Evolutionary conservation across 1,140 invertebrate genomes (phyloP).

Genomic region (Drosophila funebris): DNA sequence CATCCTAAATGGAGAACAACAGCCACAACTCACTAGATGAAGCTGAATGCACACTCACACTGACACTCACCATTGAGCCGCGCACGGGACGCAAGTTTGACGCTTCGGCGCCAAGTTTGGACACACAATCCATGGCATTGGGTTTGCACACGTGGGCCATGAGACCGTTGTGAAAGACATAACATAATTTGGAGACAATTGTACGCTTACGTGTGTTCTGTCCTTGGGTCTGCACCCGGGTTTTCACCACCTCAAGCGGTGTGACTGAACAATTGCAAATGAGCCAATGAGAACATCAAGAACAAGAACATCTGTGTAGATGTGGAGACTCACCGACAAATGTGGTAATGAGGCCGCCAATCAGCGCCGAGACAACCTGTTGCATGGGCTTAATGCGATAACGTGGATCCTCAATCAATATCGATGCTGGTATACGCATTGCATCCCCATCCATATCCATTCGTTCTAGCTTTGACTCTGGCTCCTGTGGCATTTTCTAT

Average conservation of each 20-base stretch:
- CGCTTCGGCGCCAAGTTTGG: conserved; percentile 81
- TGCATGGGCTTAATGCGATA: conserved; percentile 93
- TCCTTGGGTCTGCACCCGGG: conserved; percentile 96
- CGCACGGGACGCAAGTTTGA: conserved; percentile 91
- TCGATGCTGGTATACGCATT: conserved; percentile 27
- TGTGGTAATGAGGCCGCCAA: conserved; percentile 95
- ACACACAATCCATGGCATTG: conserved; percentile 85
- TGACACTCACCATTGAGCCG: conserved; percentile 91
- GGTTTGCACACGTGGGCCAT: conserved; percentile 98
- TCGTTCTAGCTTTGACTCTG: not conserved
- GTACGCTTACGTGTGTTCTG: conserved; percentile 92
- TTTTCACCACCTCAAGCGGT: conserved; percentile 99
- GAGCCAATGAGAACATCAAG: too few relatives aligned
- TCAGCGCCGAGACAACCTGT: conserved; percentile 95
- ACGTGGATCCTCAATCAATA: conserved; percentile 86
- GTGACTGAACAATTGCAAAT: conserved; percentile 90
- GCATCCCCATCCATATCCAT: conserved; percentile 8
- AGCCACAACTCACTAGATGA: too few relatives aligned
- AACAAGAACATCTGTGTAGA: conserved; percentile 13
- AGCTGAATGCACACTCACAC: too few relatives aligned
- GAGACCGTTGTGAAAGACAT: conserved; percentile 98
- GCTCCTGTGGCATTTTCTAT: conserved; percentile 34
- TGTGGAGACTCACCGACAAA: conserved; percentile 89
- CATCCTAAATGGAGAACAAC: conserved; percentile 89
- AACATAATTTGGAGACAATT: conserved; percentile 95